phyloP scores from a whole-genome alignment of 2,113 vertebrate genomes.

The Lepus europaeus region DNA sequence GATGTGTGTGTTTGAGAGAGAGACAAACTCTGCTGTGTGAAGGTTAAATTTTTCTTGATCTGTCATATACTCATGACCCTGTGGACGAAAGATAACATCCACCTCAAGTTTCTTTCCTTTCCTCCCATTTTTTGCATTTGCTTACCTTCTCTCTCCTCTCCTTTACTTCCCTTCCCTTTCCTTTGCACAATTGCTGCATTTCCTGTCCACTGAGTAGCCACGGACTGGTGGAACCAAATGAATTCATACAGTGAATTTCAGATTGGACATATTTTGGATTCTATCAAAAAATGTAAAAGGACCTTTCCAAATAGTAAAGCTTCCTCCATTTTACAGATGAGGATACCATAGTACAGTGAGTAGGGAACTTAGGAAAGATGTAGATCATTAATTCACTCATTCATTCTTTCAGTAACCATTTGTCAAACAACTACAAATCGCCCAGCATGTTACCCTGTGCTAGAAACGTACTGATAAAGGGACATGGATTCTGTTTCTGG shows the following conservation, averaged over 20 bases:
- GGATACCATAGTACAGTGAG: background rate
- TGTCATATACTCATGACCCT: background rate
- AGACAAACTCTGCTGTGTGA: fast-evolving
- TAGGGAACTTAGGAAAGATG: background rate
- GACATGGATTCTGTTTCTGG: background rate
- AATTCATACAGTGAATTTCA: slow-evolving; percentile 1
- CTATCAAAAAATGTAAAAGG: background rate
- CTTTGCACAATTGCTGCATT: background rate
- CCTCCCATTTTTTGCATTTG: background rate
- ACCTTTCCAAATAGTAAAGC: background rate
- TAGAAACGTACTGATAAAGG: background rate
- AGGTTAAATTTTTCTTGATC: background rate
- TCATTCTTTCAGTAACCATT: background rate
- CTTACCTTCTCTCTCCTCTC: background rate
- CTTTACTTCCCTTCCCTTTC: background rate
- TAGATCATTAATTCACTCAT: background rate
- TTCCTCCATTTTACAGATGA: background rate
- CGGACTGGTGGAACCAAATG: background rate
- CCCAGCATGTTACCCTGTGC: background rate
- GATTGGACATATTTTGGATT: background rate
- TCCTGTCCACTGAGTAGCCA: background rate
- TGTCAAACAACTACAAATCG: background rate
- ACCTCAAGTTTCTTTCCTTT: background rate
- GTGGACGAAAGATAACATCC: background rate
- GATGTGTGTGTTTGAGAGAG: too few species aligned